Conservation (phyloP, 2,888 invertebrate species). For the Exocentrus adspersus region DNA sequence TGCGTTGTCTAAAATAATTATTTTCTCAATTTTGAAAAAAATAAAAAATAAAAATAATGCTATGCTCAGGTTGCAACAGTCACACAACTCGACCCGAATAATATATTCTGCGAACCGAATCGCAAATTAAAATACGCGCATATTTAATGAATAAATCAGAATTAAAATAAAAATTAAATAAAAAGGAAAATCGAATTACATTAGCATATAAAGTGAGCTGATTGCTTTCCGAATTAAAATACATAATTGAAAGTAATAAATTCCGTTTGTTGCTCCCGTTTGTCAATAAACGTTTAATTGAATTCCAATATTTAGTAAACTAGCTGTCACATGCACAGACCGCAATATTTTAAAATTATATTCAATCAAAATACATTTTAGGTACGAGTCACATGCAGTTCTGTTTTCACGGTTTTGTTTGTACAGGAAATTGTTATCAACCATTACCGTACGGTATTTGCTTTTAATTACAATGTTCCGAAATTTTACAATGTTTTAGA, state of each 20-base stretch:
- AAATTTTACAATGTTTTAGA: neutral
- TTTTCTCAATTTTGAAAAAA: too few relatives aligned
- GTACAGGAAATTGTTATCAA: constrained; percentile 9
- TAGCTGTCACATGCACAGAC: constrained; percentile 45
- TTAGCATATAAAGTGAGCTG: constrained; percentile 50
- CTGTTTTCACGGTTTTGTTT: constrained; percentile 8
- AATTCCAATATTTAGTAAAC: constrained; percentile 50
- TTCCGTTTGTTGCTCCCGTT: constrained; percentile 49
- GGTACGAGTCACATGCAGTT: neutral
- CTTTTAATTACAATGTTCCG: neutral
- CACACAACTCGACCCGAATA: neutral
- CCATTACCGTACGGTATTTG: constrained; percentile 8
- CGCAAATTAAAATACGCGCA: constrained; percentile 3
- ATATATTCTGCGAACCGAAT: neutral
- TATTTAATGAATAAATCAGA: constrained; percentile 31
- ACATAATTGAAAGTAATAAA: constrained; percentile 52
- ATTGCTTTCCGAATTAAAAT: constrained; percentile 48
- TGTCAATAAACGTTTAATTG: constrained; percentile 54
- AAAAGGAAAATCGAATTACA: constrained; percentile 38
- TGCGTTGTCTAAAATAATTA: too few relatives aligned
- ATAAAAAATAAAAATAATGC: too few relatives aligned
- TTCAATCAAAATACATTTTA: constrained; percentile 19
- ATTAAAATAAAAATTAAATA: constrained; percentile 30
- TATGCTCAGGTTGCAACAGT: neutral
- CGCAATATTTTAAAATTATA: constrained; percentile 35